A percentile compares a stretch with the other conserved stretches of the same genome.
Evolutionary conservation across 2,797 vertebrate genomes (phyloP).

Genomic region (Cetoscarus ocellatus): DNA sequence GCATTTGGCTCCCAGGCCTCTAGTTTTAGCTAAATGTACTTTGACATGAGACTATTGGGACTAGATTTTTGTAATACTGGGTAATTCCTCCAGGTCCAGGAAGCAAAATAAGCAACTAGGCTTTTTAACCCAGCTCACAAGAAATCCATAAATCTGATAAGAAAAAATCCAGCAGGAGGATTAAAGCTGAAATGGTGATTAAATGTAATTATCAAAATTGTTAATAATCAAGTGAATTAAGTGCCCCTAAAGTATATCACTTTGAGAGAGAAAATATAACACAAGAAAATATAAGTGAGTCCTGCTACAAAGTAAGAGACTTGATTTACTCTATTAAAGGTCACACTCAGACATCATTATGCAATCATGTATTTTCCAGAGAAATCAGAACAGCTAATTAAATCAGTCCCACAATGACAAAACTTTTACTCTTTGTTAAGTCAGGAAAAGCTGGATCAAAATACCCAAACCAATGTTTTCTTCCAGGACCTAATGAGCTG

Average conservation of each 20-base stretch:
- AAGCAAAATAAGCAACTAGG: too few species aligned
- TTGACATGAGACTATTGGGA: too few species aligned
- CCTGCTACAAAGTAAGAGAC: neutral
- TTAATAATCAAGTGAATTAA: neutral
- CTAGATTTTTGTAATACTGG: too few species aligned
- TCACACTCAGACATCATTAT: constrained; percentile 9
- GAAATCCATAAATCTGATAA: too few species aligned
- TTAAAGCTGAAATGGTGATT: too few species aligned
- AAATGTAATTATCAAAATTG: too few species aligned
- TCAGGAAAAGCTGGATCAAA: neutral
- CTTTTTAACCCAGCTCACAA: too few species aligned
- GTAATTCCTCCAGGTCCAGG: too few species aligned
- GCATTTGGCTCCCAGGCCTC: too few species aligned
- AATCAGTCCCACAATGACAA: neutral
- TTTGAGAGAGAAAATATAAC: constrained; percentile 30
- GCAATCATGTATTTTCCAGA: constrained; percentile 31
- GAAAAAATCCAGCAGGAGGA: too few species aligned
- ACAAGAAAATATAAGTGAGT: constrained; percentile 13
- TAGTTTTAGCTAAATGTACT: too few species aligned
- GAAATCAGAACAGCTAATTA: constrained; percentile 18
- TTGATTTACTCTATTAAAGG: neutral
- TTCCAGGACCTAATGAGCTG: constrained; percentile 36
- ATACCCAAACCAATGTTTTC: neutral
- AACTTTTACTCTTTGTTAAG: neutral
- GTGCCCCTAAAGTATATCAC: constrained; percentile 3